phyloP scores from a whole-genome alignment of 2,113 vertebrate genomes.

The Pituophis catenifer region DNA sequence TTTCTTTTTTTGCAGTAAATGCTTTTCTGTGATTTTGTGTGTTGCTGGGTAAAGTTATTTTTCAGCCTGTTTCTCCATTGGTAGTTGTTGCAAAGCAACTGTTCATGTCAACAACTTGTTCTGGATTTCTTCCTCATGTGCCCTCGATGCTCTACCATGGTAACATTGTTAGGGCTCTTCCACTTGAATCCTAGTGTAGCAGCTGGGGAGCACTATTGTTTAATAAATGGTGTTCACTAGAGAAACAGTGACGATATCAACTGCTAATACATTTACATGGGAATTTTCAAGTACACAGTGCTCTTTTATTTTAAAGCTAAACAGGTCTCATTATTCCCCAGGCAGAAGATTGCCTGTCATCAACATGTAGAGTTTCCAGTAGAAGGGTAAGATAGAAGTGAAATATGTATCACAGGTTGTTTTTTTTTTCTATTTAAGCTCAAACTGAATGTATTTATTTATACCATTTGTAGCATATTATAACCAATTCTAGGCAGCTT shows the following conservation, averaged over 20 bases:
- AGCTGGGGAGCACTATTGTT: slow-evolving; percentile 5
- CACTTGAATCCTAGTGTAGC: neutral
- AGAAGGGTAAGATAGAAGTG: neutral
- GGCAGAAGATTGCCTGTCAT: neutral
- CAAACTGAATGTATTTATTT: neutral
- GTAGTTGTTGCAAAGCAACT: slow-evolving; percentile 17
- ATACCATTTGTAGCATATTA: neutral
- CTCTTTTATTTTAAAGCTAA: neutral
- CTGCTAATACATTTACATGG: neutral
- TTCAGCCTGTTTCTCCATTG: neutral
- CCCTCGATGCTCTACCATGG: neutral
- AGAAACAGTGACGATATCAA: neutral
- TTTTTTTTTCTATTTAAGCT: neutral
- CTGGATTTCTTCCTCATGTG: slow-evolving; percentile 4
- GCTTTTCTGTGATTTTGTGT: neutral
- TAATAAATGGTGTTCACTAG: neutral
- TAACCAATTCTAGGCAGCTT: neutral
- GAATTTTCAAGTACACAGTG: neutral
- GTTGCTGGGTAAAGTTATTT: neutral
- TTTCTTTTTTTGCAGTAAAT: neutral
- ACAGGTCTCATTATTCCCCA: neutral
- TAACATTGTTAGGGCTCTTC: slow-evolving; percentile 9
- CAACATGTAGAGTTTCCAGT: neutral
- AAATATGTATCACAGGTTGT: neutral
- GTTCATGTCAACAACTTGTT: slow-evolving; percentile 12